Conservation (phyloP, 2,888 invertebrate genomes). For the Tricholauxania praeusta region DNA sequence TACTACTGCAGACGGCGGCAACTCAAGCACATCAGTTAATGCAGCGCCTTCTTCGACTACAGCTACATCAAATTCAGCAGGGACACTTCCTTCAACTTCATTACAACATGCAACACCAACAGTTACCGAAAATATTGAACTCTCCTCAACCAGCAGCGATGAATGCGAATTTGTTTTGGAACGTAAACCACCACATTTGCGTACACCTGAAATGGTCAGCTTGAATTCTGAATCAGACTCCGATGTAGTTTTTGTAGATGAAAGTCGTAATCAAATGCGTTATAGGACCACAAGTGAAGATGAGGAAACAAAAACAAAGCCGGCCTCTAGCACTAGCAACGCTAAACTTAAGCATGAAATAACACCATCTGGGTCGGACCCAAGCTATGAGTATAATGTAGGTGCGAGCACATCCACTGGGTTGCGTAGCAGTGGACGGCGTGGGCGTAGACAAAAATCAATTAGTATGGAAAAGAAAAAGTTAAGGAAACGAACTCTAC, state of each 20-base stretch:
- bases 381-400: slow-evolving; percentile 53
- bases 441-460: slow-evolving; percentile 48
- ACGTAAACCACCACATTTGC: slow-evolving; percentile 66
- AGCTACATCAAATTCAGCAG: slow-evolving; percentile 38
- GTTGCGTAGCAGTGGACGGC: slow-evolving; percentile 54
- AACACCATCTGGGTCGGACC: slow-evolving; percentile 7
- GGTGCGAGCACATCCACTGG: slow-evolving; percentile 62
- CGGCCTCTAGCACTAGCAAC: slow-evolving; percentile 12
- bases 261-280: slow-evolving; percentile 34
- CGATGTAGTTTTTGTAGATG: slow-evolving; percentile 65
- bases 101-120: slow-evolving; percentile 40
- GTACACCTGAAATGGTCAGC: slow-evolving; percentile 67
- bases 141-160: slow-evolving; percentile 61
- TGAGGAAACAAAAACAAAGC: slow-evolving; percentile 38
- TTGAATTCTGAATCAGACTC: slow-evolving; percentile 65
- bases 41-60: slow-evolving; percentile 43
- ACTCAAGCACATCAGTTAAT: slow-evolving; percentile 39
- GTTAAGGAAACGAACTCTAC: slow-evolving; percentile 23
- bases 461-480: slow-evolving; percentile 45
- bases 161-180: slow-evolving; percentile 67
- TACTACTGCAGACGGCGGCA: slow-evolving; percentile 38
- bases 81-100: background rate
- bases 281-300: slow-evolving; percentile 44
- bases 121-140: slow-evolving; percentile 60
- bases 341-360: slow-evolving; percentile 4